Conservation (phyloP, 2,888 invertebrate species). For the Andricus quercusramuli region DNA sequence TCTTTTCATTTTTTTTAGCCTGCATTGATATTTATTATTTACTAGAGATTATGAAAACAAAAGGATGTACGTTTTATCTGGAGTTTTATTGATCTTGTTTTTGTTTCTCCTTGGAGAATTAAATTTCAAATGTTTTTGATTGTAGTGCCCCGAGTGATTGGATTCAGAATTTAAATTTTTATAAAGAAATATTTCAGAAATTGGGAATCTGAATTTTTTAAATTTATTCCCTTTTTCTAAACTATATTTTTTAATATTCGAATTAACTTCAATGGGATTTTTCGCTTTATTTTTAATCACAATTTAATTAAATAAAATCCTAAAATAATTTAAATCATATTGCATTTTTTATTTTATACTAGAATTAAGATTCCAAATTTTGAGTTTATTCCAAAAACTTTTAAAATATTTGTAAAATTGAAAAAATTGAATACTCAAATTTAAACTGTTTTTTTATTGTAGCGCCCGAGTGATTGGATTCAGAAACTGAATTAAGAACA, state of each 20-base stretch:
- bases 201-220: neutral
- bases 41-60: neutral
- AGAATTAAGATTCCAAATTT: too few species aligned
- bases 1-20: too few species aligned
- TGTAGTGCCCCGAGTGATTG: neutral
- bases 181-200: neutral
- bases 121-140: slow-evolving; percentile 2
- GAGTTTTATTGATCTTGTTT: neutral
- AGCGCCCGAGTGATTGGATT: neutral
- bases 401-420: too few species aligned
- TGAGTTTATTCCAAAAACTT: too few species aligned
- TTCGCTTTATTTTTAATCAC: too few species aligned
- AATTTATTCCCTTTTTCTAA: too few species aligned
- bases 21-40: too few species aligned
- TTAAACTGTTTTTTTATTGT: neutral
- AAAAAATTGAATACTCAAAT: neutral
- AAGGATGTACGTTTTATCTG: neutral
- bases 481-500: neutral
- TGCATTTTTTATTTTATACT: too few species aligned
- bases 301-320: too few species aligned
- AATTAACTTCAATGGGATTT: too few species aligned
- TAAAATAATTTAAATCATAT: too few species aligned
- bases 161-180: neutral
- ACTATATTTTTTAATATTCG: too few species aligned
- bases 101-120: neutral